These are phyloP conservation scores for Melipona bicolor DNA, from an alignment of 2,888 invertebrate genomes.

Conservation along the genomic window DNA sequence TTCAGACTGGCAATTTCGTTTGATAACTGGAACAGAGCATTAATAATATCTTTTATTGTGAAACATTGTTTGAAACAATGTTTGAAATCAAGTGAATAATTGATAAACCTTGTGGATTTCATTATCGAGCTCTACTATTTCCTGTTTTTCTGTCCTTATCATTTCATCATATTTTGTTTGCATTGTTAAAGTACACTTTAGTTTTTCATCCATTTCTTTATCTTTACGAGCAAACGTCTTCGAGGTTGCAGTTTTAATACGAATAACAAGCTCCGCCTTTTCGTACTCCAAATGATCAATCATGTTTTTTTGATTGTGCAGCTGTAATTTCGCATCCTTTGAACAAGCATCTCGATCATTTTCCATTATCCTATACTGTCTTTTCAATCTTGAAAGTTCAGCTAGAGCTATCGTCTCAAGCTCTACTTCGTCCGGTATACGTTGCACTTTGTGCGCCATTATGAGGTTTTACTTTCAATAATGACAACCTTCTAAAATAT, in stretches of 20 bases:
- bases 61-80: not conserved
- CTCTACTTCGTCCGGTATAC: constrained; percentile 88
- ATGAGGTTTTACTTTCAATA: constrained; percentile 22
- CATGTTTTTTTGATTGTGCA: constrained; percentile 88
- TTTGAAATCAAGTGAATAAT: not conserved
- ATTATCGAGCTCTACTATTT: constrained; percentile 85
- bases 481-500: constrained; percentile 8
- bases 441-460: constrained; percentile 80
- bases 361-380: constrained; percentile 94
- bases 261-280: constrained; percentile 87
- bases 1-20: constrained; percentile 83
- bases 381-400: constrained; percentile 91
- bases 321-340: constrained; percentile 88
- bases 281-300: constrained; percentile 87
- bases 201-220: constrained; percentile 85
- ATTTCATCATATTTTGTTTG: constrained; percentile 86
- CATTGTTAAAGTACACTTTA: constrained; percentile 86
- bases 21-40: constrained; percentile 79
- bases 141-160: constrained; percentile 85
- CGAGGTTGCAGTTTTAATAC: constrained; percentile 86
- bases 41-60: constrained; percentile 4
- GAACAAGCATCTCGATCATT: constrained; percentile 90
- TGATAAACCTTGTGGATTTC: constrained; percentile 85
- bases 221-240: constrained; percentile 86
- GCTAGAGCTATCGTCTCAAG: constrained; percentile 92